Conservation (phyloP, 2,888 invertebrate genomes). For the Caenorhabditis sp. region DNA sequence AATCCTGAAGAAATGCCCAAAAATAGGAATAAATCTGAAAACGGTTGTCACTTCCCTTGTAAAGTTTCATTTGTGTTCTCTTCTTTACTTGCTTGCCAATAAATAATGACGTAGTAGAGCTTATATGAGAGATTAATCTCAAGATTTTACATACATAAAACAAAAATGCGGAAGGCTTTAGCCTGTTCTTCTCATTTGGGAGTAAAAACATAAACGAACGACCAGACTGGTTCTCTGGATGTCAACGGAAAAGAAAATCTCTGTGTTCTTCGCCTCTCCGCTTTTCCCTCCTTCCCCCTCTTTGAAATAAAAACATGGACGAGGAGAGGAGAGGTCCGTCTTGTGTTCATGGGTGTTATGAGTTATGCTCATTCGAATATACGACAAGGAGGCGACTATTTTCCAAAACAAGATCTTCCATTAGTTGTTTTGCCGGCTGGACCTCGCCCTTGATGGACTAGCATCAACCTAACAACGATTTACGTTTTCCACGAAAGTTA, state of each 20-base stretch:
- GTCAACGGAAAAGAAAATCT: constrained; percentile 3
- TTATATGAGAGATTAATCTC: no score
- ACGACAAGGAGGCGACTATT: constrained; percentile 48
- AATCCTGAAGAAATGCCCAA: background rate
- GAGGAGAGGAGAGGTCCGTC: constrained; percentile 26
- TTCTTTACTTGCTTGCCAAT: no score
- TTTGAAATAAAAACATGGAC: constrained; percentile 35
- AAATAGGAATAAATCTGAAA: background rate
- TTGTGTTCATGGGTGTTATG: constrained; percentile 49
- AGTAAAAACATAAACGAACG: no score
- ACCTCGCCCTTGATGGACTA: no score
- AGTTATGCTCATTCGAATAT: constrained; percentile 52
- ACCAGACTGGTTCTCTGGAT: background rate
- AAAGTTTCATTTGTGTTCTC: no score
- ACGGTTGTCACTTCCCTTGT: no score
- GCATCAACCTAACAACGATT: no score
- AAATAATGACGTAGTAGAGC: no score
- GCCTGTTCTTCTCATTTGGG: no score
- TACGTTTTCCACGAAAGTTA: no score
- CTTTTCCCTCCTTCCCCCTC: background rate
- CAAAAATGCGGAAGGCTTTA: no score
- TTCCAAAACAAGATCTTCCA: constrained; percentile 42
- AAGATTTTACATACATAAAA: no score
- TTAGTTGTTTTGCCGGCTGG: constrained; percentile 33
- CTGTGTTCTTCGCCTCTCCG: background rate